Conservation (phyloP, 2,797 vertebrate genomes). For the Xiphophorus birchmanni region DNA sequence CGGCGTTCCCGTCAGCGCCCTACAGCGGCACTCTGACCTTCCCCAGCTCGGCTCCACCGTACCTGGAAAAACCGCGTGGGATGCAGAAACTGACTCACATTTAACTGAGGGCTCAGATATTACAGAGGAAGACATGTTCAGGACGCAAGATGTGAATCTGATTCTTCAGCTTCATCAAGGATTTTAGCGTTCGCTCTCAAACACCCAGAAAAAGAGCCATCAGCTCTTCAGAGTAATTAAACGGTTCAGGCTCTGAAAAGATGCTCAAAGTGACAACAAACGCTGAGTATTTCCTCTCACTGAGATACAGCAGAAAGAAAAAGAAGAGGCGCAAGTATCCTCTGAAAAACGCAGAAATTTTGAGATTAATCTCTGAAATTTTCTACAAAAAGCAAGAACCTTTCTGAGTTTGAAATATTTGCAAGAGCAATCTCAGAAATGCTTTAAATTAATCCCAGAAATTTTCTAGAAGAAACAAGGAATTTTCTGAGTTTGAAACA, state of each 20-base stretch:
- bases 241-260: constrained; percentile 1
- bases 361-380: too few species aligned
- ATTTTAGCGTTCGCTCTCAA: constrained; percentile 10
- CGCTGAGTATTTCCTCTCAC: neutral
- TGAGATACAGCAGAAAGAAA: neutral
- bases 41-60: neutral
- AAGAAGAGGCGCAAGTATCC: too few species aligned
- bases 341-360: too few species aligned
- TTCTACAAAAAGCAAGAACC: too few species aligned
- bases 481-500: too few species aligned
- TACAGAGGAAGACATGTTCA: neutral
- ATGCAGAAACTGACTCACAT: neutral
- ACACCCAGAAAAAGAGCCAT: neutral
- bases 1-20: constrained; percentile 5
- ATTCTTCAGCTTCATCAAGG: constrained; percentile 15
- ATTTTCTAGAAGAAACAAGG: too few species aligned
- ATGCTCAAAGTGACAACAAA: neutral
- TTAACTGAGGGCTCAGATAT: neutral
- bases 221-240: constrained; percentile 3
- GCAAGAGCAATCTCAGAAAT: too few species aligned
- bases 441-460: too few species aligned
- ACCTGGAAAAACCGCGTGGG: constrained; percentile 7
- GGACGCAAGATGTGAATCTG: neutral
- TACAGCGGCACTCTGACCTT: constrained; percentile 17
- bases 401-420: too few species aligned